Base-by-base conservation (phyloP, 2,888 invertebrate genomes). In the Nymphalis urticae region DNA sequence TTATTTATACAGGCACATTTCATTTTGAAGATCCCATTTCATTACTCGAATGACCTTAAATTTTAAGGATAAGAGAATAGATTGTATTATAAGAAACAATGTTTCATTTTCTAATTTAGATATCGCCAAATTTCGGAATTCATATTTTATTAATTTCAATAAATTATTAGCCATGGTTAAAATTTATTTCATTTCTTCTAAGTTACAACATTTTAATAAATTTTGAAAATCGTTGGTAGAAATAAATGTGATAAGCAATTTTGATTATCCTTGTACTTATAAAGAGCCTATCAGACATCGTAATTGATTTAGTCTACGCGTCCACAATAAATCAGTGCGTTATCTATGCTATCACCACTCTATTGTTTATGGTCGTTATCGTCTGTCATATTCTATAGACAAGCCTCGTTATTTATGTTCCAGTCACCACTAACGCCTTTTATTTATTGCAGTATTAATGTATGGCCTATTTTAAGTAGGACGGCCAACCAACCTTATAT, bases 301-400 rank as follows among this genome's bases (percentile, higher is more conserved):
- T 88, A 88, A 89, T 88, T 88, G 88, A 89, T 89, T 86, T 82
- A 85, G 84, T 80, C 77, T 79, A 75, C 72, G 75, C 76, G 71
- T 71, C 76, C 77, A 79, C 83, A 75, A 89, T 90, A 88, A 89
- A 88, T 90, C 90, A 87, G 75, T 69, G 73, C 80, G 72, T 80
- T 89, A 89, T 90, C 89, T 81, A 76, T 71, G 77, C 80, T 86
- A 89, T 87, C 88, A 82, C 79, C 81, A 80, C 79, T 82, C 85
- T 79, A 87, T 88, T 89, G 88, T 90, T 85, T 88, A 85, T 85
- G 85, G 82, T 80, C 78, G 76, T 79, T 82, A 82, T 86, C 87
- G 84, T 88, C 83, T 83, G 87, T 89, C 88, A 88, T 82, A 77
- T 70, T 68, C 64, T 72, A 78, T 76, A 76, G 77, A 76, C 77